Conservation (phyloP, 2,797 vertebrate genomes). For the Garrulus glandarius region DNA sequence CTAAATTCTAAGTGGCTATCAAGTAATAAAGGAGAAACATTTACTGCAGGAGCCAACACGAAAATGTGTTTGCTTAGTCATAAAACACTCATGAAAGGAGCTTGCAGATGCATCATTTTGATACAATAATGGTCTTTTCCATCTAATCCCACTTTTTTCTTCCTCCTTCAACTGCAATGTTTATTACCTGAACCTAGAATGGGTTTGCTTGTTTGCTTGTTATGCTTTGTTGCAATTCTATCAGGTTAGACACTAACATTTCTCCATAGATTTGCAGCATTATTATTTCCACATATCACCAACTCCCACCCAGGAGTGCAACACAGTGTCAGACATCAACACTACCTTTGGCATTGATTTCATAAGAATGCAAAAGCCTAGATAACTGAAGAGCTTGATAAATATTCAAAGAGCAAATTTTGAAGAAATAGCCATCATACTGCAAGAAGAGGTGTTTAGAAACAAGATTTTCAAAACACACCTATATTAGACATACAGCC, state of each 20-base stretch:
- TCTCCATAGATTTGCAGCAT: conserved; percentile 9
- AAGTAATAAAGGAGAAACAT: conserved; percentile 80
- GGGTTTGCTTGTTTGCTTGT: conserved; percentile 33
- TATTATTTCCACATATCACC: conserved; percentile 32
- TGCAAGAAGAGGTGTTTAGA: neutral
- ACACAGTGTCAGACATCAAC: neutral
- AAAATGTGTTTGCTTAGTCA: conserved; percentile 73
- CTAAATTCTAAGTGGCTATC: conserved; percentile 81
- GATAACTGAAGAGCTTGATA: neutral
- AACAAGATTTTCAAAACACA: neutral
- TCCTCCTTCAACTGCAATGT: conserved; percentile 59
- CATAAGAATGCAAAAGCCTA: neutral
- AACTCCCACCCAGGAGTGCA: neutral
- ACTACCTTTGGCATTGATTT: neutral
- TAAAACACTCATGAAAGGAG: conserved; percentile 78
- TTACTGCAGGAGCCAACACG: conserved; percentile 74
- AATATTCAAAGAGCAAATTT: neutral
- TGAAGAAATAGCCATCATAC: neutral
- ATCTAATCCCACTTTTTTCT: conserved; percentile 70
- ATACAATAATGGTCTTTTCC: conserved; percentile 75
- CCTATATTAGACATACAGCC: neutral
- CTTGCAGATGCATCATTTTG: conserved; percentile 76
- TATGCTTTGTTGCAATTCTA: conserved; percentile 39
- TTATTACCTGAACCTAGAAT: conserved; percentile 71
- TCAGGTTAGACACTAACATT: conserved; percentile 35